Percentiles rank a stretch among this genome's conserved stretches.
Conservation (phyloP, 2,888 invertebrate species). For the Ochropleura leucogaster region DNA sequence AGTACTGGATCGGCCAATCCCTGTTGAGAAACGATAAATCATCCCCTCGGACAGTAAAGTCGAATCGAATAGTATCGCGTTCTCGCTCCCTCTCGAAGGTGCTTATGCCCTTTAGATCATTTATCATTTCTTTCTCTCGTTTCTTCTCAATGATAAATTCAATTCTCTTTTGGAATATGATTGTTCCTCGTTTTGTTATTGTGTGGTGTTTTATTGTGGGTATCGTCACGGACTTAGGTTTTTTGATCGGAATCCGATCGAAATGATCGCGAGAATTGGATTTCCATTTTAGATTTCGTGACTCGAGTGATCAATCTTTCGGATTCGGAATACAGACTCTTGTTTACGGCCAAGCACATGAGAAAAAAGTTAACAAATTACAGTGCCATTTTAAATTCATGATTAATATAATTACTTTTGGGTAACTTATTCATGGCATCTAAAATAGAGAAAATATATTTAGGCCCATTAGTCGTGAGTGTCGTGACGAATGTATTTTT, state of each 20-base stretch:
- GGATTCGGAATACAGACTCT: slow-evolving; percentile 60
- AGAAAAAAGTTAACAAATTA: slow-evolving; percentile 65
- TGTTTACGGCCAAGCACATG: slow-evolving; percentile 64
- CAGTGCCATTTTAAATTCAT: slow-evolving; percentile 48
- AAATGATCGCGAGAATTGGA: slow-evolving; percentile 89
- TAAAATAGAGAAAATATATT: background rate
- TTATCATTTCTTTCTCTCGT: slow-evolving; percentile 89
- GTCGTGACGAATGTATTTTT: background rate
- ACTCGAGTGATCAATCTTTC: slow-evolving; percentile 85
- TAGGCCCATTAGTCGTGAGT: background rate
- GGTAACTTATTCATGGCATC: slow-evolving; percentile 2
- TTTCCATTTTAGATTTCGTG: slow-evolving; percentile 88
- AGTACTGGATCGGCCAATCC: slow-evolving; percentile 90
- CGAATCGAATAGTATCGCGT: slow-evolving; percentile 79
- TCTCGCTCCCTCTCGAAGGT: slow-evolving; percentile 82
- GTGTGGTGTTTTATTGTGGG: slow-evolving; percentile 88
- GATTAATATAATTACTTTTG: slow-evolving; percentile 39
- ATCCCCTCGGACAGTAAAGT: slow-evolving; percentile 86
- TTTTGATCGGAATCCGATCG: slow-evolving; percentile 89
- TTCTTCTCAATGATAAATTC: slow-evolving; percentile 90
- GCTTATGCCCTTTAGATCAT: slow-evolving; percentile 81
- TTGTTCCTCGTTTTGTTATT: slow-evolving; percentile 89
- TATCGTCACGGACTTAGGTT: slow-evolving; percentile 88
- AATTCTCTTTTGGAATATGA: slow-evolving; percentile 90
- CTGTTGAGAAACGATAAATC: slow-evolving; percentile 90